Evolutionary conservation across 2,888 invertebrate genomes (phyloP), one percentile per base, ranked within the genome.

Genomic region (Diloba caeruleocephala): DNA sequence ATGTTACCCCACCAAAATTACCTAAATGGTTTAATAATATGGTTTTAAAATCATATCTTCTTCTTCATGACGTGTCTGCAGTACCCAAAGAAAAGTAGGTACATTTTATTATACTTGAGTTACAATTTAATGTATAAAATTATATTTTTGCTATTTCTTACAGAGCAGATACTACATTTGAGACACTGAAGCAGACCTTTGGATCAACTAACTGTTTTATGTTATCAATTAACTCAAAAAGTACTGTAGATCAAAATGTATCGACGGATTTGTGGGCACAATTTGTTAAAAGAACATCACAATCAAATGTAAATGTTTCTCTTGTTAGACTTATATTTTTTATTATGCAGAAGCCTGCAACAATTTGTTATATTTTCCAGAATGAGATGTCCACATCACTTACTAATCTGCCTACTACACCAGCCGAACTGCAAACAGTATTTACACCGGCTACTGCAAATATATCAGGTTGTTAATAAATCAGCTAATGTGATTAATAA

Each of bases 161-260:
- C 83, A 98, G 98, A 84, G 98, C 98, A 44, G 97, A 97, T 80
- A 95, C 96, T 64, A 94, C 96, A 48, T 98, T 97, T 90, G 97
- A 97, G 76, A 95, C 96, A 61, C 95, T 99, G 84, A 98, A 98
- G 89, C 95, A 96, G 42, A 96, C 96, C 9, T 99, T 98, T 92
- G 99, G 99, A 8, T 94, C 96, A 26, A 95, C 95, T 74, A 96
- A 97, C 82, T 99, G 99, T 87, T 98, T 98, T 84, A 94, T 99
- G 76, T 92, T 99, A 50, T 96, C 96, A 84, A 96, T 99, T 61
- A 99, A 99, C 90, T 98, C 99, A 0, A 94, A 96, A 72, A 95
- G 94, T 39, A 94, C 94, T 12, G 90, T 93, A 39, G 92, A 94
- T 36, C 83, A 88, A 15, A 96, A 81, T 87, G 96, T 80, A 28